Evolutionary conservation across 2,113 vertebrate genomes (phyloP).

Genomic region (Protomyctophum bolini): DNA sequence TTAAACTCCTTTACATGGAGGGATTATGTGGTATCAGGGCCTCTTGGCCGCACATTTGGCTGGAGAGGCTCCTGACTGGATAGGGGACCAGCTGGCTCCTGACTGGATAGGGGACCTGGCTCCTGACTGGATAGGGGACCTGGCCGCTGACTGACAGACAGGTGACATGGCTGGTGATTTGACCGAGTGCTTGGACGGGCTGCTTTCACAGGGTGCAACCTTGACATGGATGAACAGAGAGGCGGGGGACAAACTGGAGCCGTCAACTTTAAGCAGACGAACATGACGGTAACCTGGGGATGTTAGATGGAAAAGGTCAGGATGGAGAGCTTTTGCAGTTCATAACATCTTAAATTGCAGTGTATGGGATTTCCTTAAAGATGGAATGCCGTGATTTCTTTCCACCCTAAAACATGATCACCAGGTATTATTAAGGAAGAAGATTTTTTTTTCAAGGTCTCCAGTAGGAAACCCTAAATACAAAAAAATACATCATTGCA

Average conservation of each 20-base stretch:
- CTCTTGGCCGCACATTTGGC: conserved; percentile 13
- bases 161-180: conserved; percentile 16
- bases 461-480: too few relatives aligned
- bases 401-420: too few relatives aligned
- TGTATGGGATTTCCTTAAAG: too few relatives aligned
- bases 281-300: conserved; percentile 92
- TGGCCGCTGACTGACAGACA: conserved; percentile 1
- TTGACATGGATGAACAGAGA: conserved; percentile 89
- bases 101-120: not conserved
- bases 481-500: too few relatives aligned
- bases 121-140: conserved; percentile 10
- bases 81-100: not conserved
- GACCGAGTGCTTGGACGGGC: conserved; percentile 35
- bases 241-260: conserved; percentile 85
- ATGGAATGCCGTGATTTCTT: too few relatives aligned
- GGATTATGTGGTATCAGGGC: not conserved
- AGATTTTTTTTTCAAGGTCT: too few relatives aligned
- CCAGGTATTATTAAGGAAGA: too few relatives aligned
- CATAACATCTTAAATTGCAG: too few relatives aligned
- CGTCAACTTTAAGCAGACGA: conserved; percentile 86
- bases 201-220: conserved; percentile 52
- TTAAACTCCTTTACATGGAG: not conserved
- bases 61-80: too few relatives aligned
- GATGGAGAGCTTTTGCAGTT: not conserved
- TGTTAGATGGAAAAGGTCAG: not conserved